Evolutionary conservation across 2,797 vertebrate genomes (phyloP).

Genomic region (Chelon labrosus): DNA sequence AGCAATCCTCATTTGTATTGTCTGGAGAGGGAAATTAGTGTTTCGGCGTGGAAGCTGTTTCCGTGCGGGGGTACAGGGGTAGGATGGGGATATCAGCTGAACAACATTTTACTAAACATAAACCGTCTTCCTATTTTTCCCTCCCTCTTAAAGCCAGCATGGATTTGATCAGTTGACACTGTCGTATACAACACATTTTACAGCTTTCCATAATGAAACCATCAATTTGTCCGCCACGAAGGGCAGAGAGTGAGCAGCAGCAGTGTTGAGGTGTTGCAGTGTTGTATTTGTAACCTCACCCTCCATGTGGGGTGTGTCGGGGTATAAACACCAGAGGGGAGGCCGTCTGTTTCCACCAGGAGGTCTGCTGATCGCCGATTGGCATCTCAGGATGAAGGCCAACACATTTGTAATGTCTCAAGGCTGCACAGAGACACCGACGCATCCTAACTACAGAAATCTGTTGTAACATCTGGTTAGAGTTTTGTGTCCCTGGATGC

Average conservation of each 20-base stretch:
- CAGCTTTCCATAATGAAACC: neutral
- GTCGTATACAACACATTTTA: neutral
- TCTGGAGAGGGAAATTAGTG: slow-evolving; percentile 34
- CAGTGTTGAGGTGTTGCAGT: slow-evolving; percentile 5
- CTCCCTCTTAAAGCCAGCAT: neutral
- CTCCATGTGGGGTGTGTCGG: slow-evolving; percentile 8
- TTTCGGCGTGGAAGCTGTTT: slow-evolving; percentile 32
- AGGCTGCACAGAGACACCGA: neutral
- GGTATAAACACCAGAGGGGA: slow-evolving; percentile 15
- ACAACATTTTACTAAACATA: neutral
- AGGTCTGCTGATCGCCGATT: slow-evolving; percentile 25
- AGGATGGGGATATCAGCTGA: slow-evolving; percentile 40
- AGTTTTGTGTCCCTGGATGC: slow-evolving; percentile 29
- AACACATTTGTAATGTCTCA: neutral
- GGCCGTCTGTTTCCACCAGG: slow-evolving; percentile 26
- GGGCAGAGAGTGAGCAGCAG: neutral
- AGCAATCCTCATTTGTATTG: slow-evolving; percentile 5
- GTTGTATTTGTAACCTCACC: slow-evolving; percentile 38
- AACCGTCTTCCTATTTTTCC: neutral
- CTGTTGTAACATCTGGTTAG: slow-evolving; percentile 41
- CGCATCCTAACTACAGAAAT: slow-evolving; percentile 13
- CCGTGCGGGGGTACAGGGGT: slow-evolving; percentile 43
- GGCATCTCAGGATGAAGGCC: neutral
- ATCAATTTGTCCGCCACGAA: neutral
- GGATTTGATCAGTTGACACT: neutral